phyloP scores from a whole-genome alignment of 1,140 invertebrate species.

The Ylistrum balloti region DNA sequence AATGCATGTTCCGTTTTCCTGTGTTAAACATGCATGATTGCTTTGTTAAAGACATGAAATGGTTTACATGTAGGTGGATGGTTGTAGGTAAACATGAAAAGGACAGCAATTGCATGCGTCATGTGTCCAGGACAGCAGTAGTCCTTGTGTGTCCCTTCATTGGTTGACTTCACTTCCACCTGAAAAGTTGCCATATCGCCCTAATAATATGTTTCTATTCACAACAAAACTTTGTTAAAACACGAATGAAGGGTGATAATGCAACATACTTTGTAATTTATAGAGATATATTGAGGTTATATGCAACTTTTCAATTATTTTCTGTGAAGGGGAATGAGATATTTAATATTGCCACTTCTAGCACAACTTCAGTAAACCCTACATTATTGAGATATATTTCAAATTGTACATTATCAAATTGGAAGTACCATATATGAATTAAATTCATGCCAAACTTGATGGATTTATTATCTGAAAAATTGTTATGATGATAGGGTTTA shows the following conservation, averaged over 20 bases:
- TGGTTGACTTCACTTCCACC: not conserved
- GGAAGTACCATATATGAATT: not conserved
- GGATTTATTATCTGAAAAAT: not conserved
- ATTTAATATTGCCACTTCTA: not conserved
- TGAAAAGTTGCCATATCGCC: not conserved
- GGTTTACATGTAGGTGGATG: not conserved
- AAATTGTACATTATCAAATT: not conserved
- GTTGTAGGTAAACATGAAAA: not conserved
- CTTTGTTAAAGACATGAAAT: not conserved
- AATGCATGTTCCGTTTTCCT: not conserved
- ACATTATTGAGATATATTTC: not conserved
- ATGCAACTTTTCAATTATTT: not conserved
- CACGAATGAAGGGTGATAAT: too few species aligned
- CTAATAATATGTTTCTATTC: too few species aligned
- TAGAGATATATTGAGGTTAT: not conserved
- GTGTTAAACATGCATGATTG: slow-evolving; percentile 7
- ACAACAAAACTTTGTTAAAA: not conserved
- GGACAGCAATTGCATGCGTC: not conserved
- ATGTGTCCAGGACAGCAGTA: too few species aligned
- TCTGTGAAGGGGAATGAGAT: not conserved
- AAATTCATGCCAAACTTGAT: not conserved
- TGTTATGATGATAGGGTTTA: not conserved
- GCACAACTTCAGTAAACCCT: not conserved
- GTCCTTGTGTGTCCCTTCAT: too few species aligned
- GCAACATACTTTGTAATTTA: too few species aligned